phyloP scores from a whole-genome alignment of 1,140 invertebrate species.

The Pinna nobilis region DNA sequence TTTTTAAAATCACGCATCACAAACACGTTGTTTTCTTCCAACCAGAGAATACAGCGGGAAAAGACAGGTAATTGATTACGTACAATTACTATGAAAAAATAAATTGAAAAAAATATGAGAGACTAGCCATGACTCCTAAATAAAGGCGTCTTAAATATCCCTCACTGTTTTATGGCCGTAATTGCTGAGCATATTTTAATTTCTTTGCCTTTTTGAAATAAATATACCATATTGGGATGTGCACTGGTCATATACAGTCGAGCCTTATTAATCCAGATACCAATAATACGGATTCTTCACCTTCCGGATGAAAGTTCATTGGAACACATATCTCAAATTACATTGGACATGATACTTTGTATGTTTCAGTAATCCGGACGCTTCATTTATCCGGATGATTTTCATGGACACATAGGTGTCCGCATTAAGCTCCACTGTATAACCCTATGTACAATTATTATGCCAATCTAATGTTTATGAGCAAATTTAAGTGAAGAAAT shows the following conservation, averaged over 20 bases:
- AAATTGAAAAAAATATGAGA: background rate
- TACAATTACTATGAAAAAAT: background rate
- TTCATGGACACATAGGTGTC: background rate
- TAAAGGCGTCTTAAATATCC: background rate
- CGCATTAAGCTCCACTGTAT: too few species aligned
- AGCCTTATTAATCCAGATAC: too few species aligned
- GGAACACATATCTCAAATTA: too few species aligned
- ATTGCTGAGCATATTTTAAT: slow-evolving; percentile 9
- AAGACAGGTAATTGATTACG: slow-evolving; percentile 20
- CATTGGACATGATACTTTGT: too few species aligned
- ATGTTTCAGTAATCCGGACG: too few species aligned
- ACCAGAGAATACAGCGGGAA: slow-evolving; percentile 74
- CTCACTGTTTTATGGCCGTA: background rate
- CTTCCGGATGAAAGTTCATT: too few species aligned
- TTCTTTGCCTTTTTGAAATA: background rate
- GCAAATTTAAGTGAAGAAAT: background rate
- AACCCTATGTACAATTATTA: too few species aligned
- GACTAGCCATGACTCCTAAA: too few species aligned
- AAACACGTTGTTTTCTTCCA: slow-evolving; percentile 79
- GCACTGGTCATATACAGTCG: too few species aligned
- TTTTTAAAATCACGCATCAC: slow-evolving; percentile 79
- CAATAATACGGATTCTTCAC: too few species aligned
- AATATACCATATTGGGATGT: too few species aligned
- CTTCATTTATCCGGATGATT: slow-evolving; percentile 1
- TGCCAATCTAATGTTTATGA: background rate